Evolutionary conservation across 1,140 invertebrate species (phyloP).

Genomic region (Spodoptera litura): DNA sequence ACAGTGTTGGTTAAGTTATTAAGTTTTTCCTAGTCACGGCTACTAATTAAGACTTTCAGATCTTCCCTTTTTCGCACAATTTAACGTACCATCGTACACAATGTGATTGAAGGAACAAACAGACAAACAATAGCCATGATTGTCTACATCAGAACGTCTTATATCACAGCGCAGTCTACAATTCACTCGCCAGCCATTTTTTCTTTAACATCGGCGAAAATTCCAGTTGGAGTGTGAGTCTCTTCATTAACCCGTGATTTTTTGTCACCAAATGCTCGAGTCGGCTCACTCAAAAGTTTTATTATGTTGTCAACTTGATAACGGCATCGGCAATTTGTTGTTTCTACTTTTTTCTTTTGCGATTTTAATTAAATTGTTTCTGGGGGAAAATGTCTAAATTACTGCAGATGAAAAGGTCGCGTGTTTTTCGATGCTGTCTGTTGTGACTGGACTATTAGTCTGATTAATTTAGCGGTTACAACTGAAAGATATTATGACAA

Average conservation of each 20-base stretch:
- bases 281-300: constrained; percentile 17
- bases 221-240: constrained; percentile 45
- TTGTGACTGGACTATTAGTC: not conserved
- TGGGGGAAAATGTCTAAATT: not conserved
- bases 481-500: too few species aligned
- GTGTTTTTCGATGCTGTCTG: not conserved
- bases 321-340: constrained; percentile 1
- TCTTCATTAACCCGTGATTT: constrained; percentile 49
- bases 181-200: constrained; percentile 7
- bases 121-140: not conserved
- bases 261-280: constrained; percentile 44
- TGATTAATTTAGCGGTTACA: too few species aligned
- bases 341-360: constrained; percentile 13
- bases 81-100: too few species aligned
- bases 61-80: too few species aligned
- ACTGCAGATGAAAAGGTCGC: not conserved
- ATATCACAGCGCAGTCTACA: not conserved
- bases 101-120: too few species aligned
- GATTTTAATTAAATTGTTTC: constrained; percentile 35
- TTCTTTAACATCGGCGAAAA: constrained; percentile 26
- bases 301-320: constrained; percentile 54
- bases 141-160: not conserved
- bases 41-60: too few species aligned
- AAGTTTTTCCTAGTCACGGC: too few species aligned
- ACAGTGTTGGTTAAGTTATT: too few species aligned